These are phyloP conservation scores for Streblospio benedicti DNA, from an alignment of 1,140 invertebrate species.

Conservation along the genomic window DNA sequence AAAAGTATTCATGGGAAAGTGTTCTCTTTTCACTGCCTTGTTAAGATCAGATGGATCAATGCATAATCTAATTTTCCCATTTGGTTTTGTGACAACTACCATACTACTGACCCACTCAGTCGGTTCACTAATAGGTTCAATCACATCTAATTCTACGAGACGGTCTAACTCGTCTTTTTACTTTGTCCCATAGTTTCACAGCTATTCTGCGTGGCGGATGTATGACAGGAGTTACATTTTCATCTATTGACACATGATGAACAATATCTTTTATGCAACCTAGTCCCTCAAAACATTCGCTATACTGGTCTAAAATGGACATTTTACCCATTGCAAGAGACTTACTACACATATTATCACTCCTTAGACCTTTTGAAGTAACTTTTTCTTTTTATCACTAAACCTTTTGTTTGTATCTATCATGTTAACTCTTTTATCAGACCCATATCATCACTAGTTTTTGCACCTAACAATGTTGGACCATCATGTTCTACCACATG, in stretches of 20 bases:
- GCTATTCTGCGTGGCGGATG: too few relatives aligned
- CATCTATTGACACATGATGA: not conserved
- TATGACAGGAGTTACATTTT: conserved; percentile 5
- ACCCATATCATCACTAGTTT: too few relatives aligned
- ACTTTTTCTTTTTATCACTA: too few relatives aligned
- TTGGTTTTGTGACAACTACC: conserved; percentile 18
- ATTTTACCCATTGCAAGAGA: too few relatives aligned
- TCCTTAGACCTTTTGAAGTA: too few relatives aligned
- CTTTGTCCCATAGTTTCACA: too few relatives aligned
- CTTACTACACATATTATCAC: too few relatives aligned
- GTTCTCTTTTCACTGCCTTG: conserved; percentile 18
- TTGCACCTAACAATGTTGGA: too few relatives aligned
- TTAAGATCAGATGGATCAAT: conserved; percentile 26
- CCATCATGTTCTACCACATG: too few relatives aligned
- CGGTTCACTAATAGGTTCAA: not conserved
- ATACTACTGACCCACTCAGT: not conserved
- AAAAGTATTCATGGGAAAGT: conserved; percentile 20
- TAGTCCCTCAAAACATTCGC: conserved; percentile 5
- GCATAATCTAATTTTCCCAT: conserved; percentile 22
- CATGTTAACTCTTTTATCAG: too few relatives aligned
- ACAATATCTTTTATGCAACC: not conserved
- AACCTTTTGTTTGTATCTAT: too few relatives aligned
- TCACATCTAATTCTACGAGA: not conserved
- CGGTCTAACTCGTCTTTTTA: not conserved
- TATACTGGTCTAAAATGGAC: too few relatives aligned